These are phyloP conservation scores for Rugalucina vietnamica DNA, from an alignment of 2,888 invertebrate species.

Conservation along the genomic window DNA sequence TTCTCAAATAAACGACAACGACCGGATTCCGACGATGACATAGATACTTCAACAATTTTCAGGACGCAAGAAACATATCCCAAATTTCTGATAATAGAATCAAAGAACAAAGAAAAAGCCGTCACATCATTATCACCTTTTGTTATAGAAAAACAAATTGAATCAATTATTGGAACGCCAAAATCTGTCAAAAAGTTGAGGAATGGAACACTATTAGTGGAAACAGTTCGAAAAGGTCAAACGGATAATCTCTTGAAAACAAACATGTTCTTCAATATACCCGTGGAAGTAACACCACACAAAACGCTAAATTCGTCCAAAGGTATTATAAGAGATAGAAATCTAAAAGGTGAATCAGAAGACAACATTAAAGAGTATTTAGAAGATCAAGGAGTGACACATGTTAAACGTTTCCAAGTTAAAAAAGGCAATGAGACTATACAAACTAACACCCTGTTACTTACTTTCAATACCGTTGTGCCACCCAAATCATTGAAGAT, in stretches of 20 bases:
- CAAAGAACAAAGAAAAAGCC: background rate
- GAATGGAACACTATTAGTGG: background rate
- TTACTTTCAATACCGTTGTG: background rate
- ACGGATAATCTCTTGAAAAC: background rate
- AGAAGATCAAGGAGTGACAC: background rate
- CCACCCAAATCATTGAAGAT: background rate
- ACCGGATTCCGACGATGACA: too few species aligned
- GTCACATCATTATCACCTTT: background rate
- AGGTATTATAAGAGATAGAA: background rate
- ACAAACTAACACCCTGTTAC: background rate
- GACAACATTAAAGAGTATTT: background rate
- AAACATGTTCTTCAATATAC: background rate
- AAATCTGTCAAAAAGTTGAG: conserved; percentile 1
- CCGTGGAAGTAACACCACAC: background rate
- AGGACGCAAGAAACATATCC: too few species aligned
- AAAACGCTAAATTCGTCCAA: background rate
- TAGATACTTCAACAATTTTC: too few species aligned
- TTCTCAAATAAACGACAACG: too few species aligned
- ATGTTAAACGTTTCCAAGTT: background rate
- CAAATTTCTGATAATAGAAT: too few species aligned
- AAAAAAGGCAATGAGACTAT: background rate
- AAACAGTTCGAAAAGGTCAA: conserved; percentile 11
- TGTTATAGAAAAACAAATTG: background rate
- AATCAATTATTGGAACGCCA: background rate
- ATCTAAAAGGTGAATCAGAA: background rate